A percentile compares a stretch with the other conserved stretches of the same genome.
Evolutionary conservation across 2,113 vertebrate species (phyloP).

Genomic region (Seriola rivoliana): DNA sequence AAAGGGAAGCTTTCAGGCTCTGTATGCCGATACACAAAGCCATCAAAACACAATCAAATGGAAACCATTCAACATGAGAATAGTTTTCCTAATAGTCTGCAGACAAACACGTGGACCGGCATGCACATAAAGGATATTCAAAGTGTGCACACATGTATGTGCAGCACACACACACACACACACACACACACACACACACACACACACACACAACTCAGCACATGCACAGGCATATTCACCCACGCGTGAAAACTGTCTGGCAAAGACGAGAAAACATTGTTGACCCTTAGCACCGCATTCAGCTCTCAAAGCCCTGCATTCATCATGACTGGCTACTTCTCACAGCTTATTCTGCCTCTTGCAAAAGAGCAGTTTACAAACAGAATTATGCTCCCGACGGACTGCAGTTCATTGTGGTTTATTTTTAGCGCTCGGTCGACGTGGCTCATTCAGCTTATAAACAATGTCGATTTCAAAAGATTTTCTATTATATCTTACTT

Average conservation of each 20-base stretch:
- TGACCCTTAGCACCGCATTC: slow-evolving; percentile 32
- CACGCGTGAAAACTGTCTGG: slow-evolving; percentile 26
- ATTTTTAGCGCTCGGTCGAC: slow-evolving; percentile 43
- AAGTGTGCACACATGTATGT: background rate
- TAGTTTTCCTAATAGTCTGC: background rate
- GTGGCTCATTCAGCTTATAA: slow-evolving; percentile 25
- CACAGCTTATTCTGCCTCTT: slow-evolving; percentile 38
- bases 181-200: background rate
- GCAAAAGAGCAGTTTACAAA: slow-evolving; percentile 53
- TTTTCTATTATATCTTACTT: background rate
- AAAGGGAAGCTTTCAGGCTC: background rate
- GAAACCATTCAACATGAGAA: background rate
- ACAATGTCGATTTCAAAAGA: slow-evolving; percentile 26
- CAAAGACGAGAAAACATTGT: slow-evolving; percentile 43
- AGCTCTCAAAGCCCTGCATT: slow-evolving; percentile 48
- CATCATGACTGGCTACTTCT: slow-evolving; percentile 29
- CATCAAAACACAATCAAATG: background rate
- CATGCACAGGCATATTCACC: background rate
- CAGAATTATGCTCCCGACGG: slow-evolving; percentile 16
- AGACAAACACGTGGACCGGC: slow-evolving; percentile 17
- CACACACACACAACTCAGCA: background rate
- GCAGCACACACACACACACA: background rate
- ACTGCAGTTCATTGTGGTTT: slow-evolving; percentile 17
- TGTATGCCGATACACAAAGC: background rate
- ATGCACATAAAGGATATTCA: slow-evolving; percentile 8